Percentiles rank a stretch among this genome's conserved stretches.
phyloP scores from a whole-genome alignment of 2,113 vertebrate species.

The Eupsittula cactorum region DNA sequence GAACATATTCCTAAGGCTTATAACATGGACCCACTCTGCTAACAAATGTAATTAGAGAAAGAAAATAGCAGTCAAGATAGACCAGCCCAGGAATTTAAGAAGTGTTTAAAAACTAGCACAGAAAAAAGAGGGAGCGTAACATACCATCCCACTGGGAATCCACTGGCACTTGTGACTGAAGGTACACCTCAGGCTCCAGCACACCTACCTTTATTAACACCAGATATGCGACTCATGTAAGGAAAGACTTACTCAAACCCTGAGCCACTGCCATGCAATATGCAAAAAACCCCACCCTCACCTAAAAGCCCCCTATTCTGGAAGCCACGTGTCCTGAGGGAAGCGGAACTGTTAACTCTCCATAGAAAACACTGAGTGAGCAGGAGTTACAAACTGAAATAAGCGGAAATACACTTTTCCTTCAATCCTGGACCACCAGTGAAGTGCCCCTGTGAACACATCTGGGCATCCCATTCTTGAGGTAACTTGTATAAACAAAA shows the following conservation, averaged over 20 bases:
- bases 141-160: not conserved
- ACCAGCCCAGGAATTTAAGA: not conserved
- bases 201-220: not conserved
- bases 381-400: not conserved
- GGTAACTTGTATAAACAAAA: not conserved
- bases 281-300: not conserved
- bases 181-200: not conserved
- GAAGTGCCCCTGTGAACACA: fast-evolving
- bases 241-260: not conserved
- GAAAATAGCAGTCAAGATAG: not conserved
- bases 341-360: not conserved
- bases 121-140: not conserved
- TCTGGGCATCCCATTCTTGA: not conserved
- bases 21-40: not conserved
- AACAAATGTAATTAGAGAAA: not conserved
- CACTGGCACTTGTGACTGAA: not conserved
- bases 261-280: not conserved
- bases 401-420: not conserved
- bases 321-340: not conserved
- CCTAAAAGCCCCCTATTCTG: not conserved
- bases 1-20: not conserved
- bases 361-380: not conserved
- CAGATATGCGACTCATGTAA: fast-evolving
- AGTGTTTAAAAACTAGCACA: not conserved
- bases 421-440: fast-evolving